Percentiles rank a stretch among this genome's conserved stretches.
phyloP scores from a whole-genome alignment of 1,140 invertebrate species.

The Eufriesea mexicana region DNA sequence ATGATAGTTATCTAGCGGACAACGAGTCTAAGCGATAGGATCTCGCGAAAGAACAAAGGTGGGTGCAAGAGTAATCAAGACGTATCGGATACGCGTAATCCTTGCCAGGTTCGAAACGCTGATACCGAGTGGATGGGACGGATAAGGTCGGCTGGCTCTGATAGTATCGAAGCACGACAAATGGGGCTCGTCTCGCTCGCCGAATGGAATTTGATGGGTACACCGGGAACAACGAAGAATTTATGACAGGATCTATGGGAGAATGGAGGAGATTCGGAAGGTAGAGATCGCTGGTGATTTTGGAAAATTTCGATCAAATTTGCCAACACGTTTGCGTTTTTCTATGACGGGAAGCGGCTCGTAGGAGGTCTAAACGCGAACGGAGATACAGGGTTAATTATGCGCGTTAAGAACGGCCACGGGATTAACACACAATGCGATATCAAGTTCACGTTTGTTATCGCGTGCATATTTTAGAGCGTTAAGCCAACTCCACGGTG shows the following conservation, averaged over 20 bases:
- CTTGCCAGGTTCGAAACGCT: background rate
- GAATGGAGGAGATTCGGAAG: too few relatives aligned
- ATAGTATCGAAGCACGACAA: background rate
- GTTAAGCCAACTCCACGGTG: background rate
- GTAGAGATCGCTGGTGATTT: too few relatives aligned
- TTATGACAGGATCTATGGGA: too few relatives aligned
- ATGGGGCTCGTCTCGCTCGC: background rate
- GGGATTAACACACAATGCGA: conserved; percentile 8
- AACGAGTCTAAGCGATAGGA: conserved; percentile 21
- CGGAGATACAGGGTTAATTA: background rate
- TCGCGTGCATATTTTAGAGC: conserved; percentile 9
- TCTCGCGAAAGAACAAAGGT: conserved; percentile 20
- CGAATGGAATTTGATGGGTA: background rate
- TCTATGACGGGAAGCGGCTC: background rate
- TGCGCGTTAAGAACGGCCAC: background rate
- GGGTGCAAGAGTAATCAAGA: conserved; percentile 12
- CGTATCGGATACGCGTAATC: conserved; percentile 7
- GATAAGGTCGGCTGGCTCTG: background rate
- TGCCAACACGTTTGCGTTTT: too few relatives aligned
- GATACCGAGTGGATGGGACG: background rate
- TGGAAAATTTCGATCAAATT: too few relatives aligned
- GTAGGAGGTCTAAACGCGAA: background rate
- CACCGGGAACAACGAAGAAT: background rate
- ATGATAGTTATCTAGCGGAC: conserved; percentile 34
- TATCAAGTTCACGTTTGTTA: conserved; percentile 19